Evolutionary conservation across 2,113 vertebrate genomes (phyloP).

Genomic region (Cephalopholis sonnerati): DNA sequence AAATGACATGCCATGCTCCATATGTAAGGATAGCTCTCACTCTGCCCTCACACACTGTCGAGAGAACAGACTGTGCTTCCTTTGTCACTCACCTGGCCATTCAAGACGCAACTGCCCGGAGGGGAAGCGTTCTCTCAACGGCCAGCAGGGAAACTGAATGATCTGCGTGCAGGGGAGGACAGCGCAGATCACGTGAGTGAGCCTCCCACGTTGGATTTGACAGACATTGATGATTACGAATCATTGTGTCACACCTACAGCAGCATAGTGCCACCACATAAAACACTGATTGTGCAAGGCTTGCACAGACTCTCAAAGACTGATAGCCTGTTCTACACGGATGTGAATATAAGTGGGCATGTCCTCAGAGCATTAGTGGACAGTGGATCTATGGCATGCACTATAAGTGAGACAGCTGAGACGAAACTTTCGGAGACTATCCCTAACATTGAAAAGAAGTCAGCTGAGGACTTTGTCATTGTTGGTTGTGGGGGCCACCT

Average conservation of each 20-base stretch:
- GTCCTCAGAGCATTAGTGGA: constrained; percentile 56
- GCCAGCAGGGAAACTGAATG: constrained; percentile 50
- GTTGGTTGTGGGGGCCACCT: constrained; percentile 46
- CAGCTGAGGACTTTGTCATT: constrained; percentile 35
- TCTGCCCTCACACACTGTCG: constrained; percentile 26
- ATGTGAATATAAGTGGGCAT: background rate
- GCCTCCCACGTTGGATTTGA: constrained; percentile 25
- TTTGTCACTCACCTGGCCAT: constrained; percentile 41
- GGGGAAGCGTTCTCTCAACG: background rate
- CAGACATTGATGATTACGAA: background rate
- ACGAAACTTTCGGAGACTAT: background rate
- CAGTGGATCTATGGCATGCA: constrained; percentile 59
- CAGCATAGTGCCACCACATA: background rate
- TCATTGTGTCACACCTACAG: background rate
- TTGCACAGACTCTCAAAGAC: constrained; percentile 36
- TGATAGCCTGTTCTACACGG: constrained; percentile 28
- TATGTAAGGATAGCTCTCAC: constrained; percentile 16
- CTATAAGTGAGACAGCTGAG: constrained; percentile 40
- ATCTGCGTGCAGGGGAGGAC: constrained; percentile 45
- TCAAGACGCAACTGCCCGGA: constrained; percentile 18
- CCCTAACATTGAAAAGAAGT: background rate
- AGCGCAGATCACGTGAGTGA: constrained; percentile 18
- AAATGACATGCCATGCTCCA: constrained; percentile 17
- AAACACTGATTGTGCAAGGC: constrained; percentile 9
- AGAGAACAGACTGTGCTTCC: constrained; percentile 39